Base-by-base conservation (phyloP, 2,113 vertebrate species). In the Crotalus helleri region DNA sequence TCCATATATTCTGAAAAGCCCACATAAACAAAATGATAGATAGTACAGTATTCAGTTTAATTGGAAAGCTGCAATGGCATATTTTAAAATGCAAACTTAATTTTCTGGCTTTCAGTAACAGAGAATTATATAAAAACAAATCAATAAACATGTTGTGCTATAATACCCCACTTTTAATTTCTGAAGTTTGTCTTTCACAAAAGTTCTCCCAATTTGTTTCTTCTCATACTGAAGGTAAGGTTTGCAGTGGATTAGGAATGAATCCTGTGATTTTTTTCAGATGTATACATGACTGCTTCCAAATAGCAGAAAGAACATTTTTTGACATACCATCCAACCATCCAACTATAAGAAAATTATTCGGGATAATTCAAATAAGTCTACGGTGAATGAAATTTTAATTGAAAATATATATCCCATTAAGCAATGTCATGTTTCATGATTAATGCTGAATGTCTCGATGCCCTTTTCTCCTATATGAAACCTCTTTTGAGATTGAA, bases 81-180 rank as follows among this genome's bases (percentile, higher is more conserved):
- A 96, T 97, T 97, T 94, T 95, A 86, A 91, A 59, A 55, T 58
- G 97, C 96, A 94, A 96, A 97, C 93, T 97, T 97, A 96, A 97
- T 97, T 97, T 97, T 96, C 94, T 96, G 90, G 44, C 90, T 97
- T 54, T 96, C 95, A 97, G 87, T 94, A 96, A 93, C 93, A 93
- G 94, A 94, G 95, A 97, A 93, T 92, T 58, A 96, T 96, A 96
- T 95, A 95, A 97, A 97, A 98, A 97, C 96, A 97, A 97, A 97
- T 10, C 15, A 97, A 96, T 95, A 97, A 98, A 97, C 96, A 95
- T 88, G 95, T 94, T 91, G 57, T 94, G 69, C 94, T 96, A 94
- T 91, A 95, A 88, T 58, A 92, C 33, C 1, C 23, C 95, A 91
- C 88, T 94, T 26, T 3, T 96, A 91, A 93, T 91, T 97, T 95